A percentile compares a stretch with the other conserved stretches of the same genome.
These are phyloP conservation scores for Lates calcarifer DNA, from an alignment of 2,113 vertebrate genomes.

Conservation along the genomic window DNA sequence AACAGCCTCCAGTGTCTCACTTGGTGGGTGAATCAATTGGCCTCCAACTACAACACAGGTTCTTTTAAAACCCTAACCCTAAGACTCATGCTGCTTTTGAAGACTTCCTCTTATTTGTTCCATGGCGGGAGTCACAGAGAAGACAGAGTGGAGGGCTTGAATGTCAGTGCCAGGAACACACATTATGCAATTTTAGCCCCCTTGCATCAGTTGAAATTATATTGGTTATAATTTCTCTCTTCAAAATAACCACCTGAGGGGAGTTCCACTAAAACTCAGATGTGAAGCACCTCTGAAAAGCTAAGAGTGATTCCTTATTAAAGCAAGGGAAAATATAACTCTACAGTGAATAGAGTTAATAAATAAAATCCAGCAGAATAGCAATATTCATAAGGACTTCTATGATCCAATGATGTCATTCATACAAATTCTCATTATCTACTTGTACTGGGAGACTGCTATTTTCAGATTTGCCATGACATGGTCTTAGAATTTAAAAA, in stretches of 20 bases:
- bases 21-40: conserved; percentile 46
- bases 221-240: not conserved
- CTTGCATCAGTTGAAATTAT: conserved; percentile 12
- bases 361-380: not conserved
- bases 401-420: not conserved
- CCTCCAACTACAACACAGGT: conserved; percentile 46
- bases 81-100: conserved; percentile 13
- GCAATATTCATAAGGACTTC: not conserved
- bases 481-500: not conserved
- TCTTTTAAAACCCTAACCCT: conserved; percentile 38
- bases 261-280: not conserved
- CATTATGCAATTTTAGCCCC: not conserved
- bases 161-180: conserved; percentile 2
- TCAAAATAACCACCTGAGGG: not conserved
- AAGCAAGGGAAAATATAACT: conserved; percentile 11
- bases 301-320: conserved; percentile 12
- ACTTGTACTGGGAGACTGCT: not conserved
- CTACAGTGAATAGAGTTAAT: not conserved
- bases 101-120: conserved; percentile 35
- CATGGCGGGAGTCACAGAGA: not conserved
- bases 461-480: conserved; percentile 12
- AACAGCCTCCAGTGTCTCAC: conserved; percentile 50
- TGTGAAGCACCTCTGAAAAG: not conserved
- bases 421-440: not conserved
- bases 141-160: not conserved